A percentile compares a stretch with the other conserved stretches of the same genome.
Conservation (phyloP, 2,888 invertebrate species). For the Pseudolycoriella hygida region DNA sequence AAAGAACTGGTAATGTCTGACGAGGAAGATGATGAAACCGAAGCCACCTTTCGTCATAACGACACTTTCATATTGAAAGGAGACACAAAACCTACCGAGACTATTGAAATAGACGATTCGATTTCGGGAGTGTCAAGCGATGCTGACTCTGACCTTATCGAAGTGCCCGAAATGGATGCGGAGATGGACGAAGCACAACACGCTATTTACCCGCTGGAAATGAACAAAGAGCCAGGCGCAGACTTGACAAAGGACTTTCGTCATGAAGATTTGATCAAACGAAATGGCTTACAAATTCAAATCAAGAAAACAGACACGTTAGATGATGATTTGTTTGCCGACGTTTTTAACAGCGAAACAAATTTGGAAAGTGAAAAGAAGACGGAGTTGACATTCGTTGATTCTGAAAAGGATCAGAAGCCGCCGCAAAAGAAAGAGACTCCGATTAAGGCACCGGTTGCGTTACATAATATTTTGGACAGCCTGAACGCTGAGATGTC, state of each 20-base stretch:
- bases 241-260: conserved; percentile 8
- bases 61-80: no score
- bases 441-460: no score
- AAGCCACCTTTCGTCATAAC: neutral
- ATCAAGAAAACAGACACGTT: conserved; percentile 31
- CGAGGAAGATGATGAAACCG: neutral
- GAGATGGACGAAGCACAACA: conserved; percentile 6
- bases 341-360: conserved; percentile 34
- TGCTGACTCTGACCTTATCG: conserved; percentile 21
- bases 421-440: no score
- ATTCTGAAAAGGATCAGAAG: no score
- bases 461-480: no score
- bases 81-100: no score
- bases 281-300: conserved; percentile 21
- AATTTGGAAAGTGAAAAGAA: neutral
- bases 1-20: conserved; percentile 26
- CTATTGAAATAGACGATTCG: neutral
- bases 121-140: conserved; percentile 9
- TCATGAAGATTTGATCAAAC: neutral
- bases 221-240: neutral
- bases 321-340: conserved; percentile 51
- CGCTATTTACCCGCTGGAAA: neutral
- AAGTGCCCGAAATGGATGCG: conserved; percentile 17
- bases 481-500: no score
- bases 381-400: no score